Base-by-base conservation (phyloP, 2,888 invertebrate species). In the Cataglyphis rosenhaueri region DNA sequence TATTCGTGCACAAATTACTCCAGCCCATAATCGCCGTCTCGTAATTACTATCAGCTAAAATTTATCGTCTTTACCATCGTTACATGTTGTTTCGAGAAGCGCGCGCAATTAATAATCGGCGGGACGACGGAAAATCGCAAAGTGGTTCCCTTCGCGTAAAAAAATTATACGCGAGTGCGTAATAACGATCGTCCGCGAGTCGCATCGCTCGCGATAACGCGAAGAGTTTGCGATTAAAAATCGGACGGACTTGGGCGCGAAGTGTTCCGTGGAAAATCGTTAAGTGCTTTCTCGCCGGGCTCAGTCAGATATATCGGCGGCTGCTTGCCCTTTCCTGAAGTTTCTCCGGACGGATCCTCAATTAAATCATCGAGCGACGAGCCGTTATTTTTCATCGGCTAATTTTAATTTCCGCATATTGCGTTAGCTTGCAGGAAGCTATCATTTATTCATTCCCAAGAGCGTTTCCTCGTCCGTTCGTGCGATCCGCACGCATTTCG, bases 371-470 rank as follows among this genome's bases (percentile, higher is more conserved):
- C 83, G 74, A 71, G 57, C 21, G 35, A 18, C 44, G 76, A 85
- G 76, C 86, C 82, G 65, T 64, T 75, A 61, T 74, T 85, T 87
- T 85, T 76, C 70, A 65, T 66, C 62, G 83, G 76, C 81, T 78
- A 85, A 89, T 90, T 90, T 90, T 88, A 90, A 91, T 90, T 88
- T 87, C 84, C 70, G 83, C 85, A 85, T 89, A 88, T 91, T 87
- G 86, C 87, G 86, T 86, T 85, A 84, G 85, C 83, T 84, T 85
- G 79, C 84, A 38, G 35, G 9, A 68, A 85, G 90, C 90, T 87
- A 91, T 91, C 91, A 90, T 92, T 88, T 8, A 90, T 86, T 84
- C 87, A 87, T 87, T 85, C 75, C 84, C 21, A 64, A 41, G 64
- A 79, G 84, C 85, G 84, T 85, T 88, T 90, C 85, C 79, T 87